Base-by-base conservation (phyloP, 2,888 invertebrate species). In the Nephrotoma guestfalica region DNA sequence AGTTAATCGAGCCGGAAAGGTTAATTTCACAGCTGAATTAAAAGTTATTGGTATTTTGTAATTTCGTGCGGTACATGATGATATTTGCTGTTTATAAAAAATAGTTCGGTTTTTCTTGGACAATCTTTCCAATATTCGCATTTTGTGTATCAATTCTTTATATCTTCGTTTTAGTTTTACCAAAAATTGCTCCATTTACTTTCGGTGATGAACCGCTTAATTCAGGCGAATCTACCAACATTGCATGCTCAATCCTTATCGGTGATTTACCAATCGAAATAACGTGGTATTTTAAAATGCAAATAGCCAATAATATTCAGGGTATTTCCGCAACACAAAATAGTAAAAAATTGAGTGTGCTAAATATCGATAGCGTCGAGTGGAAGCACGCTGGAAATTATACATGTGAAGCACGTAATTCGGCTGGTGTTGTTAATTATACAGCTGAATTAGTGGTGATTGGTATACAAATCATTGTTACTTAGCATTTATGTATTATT, bases 221-320 rank as follows among this genome's bases (percentile, higher is more conserved):
- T 89, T 92, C 92, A 45, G 93, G 94, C 88, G 94, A 95, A 89
- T 93, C 93, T 88, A 93, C 94, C 88, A 93, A 94, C 90, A 93
- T 94, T 86, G 93, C 93, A 87, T 95, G 95, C 90, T 93, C 93
- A 86, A 93, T 93, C 85, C 92, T 93, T 88, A 93, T 94, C 89
- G 95, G 96, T 86, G 96, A 96, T 91, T 92, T 94, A 86, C 96
- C 96, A 86, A 92, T 96, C 87, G 93, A 93, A 88, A 94, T 96
- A 88, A 93, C 93, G 87, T 96, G 96, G 96, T 93, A 93, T 88
- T 94, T 95, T 89, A 95, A 96, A 90, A 94, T 90, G 89, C 92
- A 88, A 88, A 90, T 90, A 87, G 90, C 90, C 86, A 88, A 90
- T n/a, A 41, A 9, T 6, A 92, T 91, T 88, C 90, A 89, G 3